Conservation (phyloP, 2,888 invertebrate genomes). For the Onthophagus sagittarius region DNA sequence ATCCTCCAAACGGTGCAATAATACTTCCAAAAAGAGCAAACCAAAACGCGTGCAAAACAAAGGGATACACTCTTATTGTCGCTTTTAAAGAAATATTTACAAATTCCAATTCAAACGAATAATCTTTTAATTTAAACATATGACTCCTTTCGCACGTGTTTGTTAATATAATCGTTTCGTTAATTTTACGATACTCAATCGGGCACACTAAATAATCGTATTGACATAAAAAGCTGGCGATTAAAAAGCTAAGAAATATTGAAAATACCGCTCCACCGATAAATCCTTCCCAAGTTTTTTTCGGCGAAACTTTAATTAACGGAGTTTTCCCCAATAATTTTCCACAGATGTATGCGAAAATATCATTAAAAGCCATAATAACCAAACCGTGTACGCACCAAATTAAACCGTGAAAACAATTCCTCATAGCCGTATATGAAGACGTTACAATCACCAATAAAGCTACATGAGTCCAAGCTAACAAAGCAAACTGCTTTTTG, state of each 20-base stretch:
- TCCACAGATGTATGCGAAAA: conserved; percentile 99
- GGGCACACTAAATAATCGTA: conserved; percentile 96
- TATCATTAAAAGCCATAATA: conserved; percentile 98
- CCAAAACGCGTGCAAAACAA: conserved; percentile 89
- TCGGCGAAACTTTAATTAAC: conserved; percentile 95
- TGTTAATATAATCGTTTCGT: conserved; percentile 77
- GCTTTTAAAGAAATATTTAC: conserved; percentile 40
- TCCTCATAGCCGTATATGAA: conserved; percentile 95
- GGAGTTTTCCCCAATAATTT: conserved; percentile 98
- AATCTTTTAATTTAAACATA: conserved; percentile 83
- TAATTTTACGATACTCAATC: conserved; percentile 91
- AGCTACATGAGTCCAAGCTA: conserved; percentile 99
- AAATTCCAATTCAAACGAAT: conserved; percentile 47
- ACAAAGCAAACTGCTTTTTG: conserved; percentile 95
- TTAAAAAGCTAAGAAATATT: conserved; percentile 80
- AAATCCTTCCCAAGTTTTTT: conserved; percentile 99
- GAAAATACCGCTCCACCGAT: conserved; percentile 95
- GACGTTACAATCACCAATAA: conserved; percentile 94
- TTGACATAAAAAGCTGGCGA: conserved; percentile 85
- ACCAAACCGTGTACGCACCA: conserved; percentile 97
- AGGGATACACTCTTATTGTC: conserved; percentile 67
- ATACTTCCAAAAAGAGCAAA: conserved; percentile 95
- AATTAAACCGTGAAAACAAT: conserved; percentile 88
- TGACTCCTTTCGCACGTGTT: conserved; percentile 90
- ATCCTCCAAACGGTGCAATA: conserved; percentile 98